These are phyloP conservation scores for Poeciliopsis prolifica DNA, from an alignment of 2,113 vertebrate species.

Conservation along the genomic window DNA sequence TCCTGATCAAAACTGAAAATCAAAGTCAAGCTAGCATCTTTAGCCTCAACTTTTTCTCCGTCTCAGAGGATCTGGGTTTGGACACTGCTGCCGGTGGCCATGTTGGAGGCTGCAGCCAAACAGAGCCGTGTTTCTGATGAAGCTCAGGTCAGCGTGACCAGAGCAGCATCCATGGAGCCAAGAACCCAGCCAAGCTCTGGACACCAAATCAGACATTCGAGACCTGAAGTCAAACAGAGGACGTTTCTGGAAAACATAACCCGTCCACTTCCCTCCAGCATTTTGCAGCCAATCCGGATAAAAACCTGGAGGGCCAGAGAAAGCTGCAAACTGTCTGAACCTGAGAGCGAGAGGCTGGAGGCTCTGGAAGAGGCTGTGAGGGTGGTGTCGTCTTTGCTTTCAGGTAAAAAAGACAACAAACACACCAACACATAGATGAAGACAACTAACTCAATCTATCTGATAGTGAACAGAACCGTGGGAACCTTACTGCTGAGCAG, in stretches of 20 bases:
- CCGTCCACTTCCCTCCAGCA: background rate
- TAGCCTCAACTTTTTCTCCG: constrained; percentile 2
- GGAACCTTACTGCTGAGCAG: constrained; percentile 74
- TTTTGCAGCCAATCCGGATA: constrained; percentile 78
- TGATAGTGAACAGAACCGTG: constrained; percentile 61
- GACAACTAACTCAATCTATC: background rate
- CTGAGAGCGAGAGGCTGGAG: constrained; percentile 62
- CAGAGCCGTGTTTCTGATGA: constrained; percentile 78
- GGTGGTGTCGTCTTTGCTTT: constrained; percentile 70
- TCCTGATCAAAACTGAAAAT: background rate
- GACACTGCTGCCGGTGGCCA: constrained; percentile 39
- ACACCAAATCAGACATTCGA: background rate
- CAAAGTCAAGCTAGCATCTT: too few relatives aligned
- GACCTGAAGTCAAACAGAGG: constrained; percentile 13
- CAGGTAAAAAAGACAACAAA: constrained; percentile 60
- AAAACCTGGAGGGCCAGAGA: constrained; percentile 68
- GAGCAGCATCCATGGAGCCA: constrained; percentile 24
- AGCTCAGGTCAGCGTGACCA: constrained; percentile 65
- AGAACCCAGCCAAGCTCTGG: background rate
- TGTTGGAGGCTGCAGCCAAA: constrained; percentile 29
- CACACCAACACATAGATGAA: background rate
- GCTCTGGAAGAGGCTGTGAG: constrained; percentile 71
- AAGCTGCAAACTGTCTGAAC: constrained; percentile 46
- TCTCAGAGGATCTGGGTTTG: constrained; percentile 29
- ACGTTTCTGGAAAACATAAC: constrained; percentile 2